Conservation (phyloP, 2,888 invertebrate genomes). For the Biston stratarius region DNA sequence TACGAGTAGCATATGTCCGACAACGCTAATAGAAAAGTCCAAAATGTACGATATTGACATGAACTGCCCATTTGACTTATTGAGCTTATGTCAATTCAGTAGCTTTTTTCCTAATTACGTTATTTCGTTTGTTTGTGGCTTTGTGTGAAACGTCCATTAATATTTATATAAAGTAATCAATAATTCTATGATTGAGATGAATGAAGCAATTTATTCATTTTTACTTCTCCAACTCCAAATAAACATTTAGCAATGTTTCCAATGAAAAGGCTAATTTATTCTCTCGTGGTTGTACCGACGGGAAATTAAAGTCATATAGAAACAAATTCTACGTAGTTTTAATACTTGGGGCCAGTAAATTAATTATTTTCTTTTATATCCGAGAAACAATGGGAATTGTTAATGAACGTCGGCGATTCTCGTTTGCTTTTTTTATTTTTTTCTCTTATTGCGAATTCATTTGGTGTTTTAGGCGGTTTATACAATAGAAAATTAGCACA, state of each 20-base stretch:
- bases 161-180: too few relatives aligned
- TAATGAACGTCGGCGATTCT: conserved; percentile 67
- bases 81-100: too few relatives aligned
- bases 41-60: too few relatives aligned
- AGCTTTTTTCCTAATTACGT: too few relatives aligned
- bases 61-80: too few relatives aligned
- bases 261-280: conserved; percentile 19
- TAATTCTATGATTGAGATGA: too few relatives aligned
- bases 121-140: too few relatives aligned
- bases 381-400: conserved; percentile 75
- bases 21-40: too few relatives aligned
- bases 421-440: conserved; percentile 59
- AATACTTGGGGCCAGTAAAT: conserved; percentile 65
- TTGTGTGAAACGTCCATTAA: too few relatives aligned
- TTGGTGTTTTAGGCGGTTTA: conserved; percentile 51
- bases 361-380: conserved; percentile 74
- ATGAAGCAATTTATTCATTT: neutral
- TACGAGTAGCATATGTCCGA: too few relatives aligned
- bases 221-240: neutral
- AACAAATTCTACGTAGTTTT: conserved; percentile 45
- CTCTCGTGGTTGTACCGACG: conserved; percentile 9
- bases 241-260: neutral
- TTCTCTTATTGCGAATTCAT: conserved; percentile 58
- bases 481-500: conserved; percentile 10
- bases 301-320: conserved; percentile 31